Evolutionary conservation across 1,140 invertebrate species (phyloP), one percentile per base, ranked within the genome.

Genomic region (Bursaphelenchus mucronatus): DNA sequence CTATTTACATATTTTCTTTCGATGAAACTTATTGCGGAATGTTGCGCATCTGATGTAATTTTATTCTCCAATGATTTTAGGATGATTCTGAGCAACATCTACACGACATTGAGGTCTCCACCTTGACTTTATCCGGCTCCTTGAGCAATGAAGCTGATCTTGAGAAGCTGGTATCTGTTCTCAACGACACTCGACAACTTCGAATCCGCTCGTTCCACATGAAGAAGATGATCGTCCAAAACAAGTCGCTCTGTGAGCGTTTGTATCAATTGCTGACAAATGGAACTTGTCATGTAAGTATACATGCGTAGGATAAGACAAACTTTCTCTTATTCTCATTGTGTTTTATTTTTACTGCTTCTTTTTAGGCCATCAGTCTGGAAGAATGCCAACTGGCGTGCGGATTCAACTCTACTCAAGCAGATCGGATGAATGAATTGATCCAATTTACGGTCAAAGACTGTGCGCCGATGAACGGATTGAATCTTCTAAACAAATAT

Each of bases 371-470:
- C 13, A 59, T 59, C 57, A 50, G 10, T 4, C 30, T 59, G 40
- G 13, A 30, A 50, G 30, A 59, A 30, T 59, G 57, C 41, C 13
- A 11, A n/a, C 41, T 59, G 11, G 11, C 57, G 11, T 59, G 57
- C 57, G 57, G 57, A n/a, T 59, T 59, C 7, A n/a, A 39, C n/a
- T 11, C 41, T n/a, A 11, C 13, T 30, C 57, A 59, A 50, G 15
- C 30, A 11, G 30, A 30, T n/a, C 57, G 45, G 2, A n/a, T 59
- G 13, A 13, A 59, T 17, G 57, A 59, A 30, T 30, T 59, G 19
- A 44, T 39, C 40, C 57, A 59, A 44, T 59, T 59, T 50, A 59
- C 57, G 15, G 57, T 59, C 57, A 59, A 59, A 39, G 45, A 59
- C 39, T 59, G 57, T 44, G 45, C 13, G 40, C 41, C 57, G 11